Conservation (phyloP, 1,140 invertebrate species). For the Macrotrachela quadricornifera region DNA sequence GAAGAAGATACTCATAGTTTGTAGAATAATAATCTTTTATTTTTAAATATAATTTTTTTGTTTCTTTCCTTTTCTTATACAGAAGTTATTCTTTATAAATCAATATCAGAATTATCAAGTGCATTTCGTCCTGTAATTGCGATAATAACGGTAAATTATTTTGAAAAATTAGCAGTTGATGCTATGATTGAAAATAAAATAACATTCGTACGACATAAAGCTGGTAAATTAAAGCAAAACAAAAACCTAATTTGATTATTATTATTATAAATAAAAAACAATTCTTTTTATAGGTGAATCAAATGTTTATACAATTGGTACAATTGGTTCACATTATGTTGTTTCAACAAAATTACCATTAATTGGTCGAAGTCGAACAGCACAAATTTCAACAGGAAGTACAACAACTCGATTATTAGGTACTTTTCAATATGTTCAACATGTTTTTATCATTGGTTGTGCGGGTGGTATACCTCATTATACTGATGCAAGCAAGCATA, state of each 20-base stretch:
- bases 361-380: slow-evolving; percentile 45
- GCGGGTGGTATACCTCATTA: slow-evolving; percentile 91
- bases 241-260: too few species aligned
- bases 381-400: slow-evolving; percentile 49
- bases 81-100: slow-evolving; percentile 41
- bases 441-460: slow-evolving; percentile 83
- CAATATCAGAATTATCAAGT: slow-evolving; percentile 72
- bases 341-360: slow-evolving; percentile 87
- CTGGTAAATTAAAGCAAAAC: slow-evolving; percentile 38
- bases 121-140: slow-evolving; percentile 88
- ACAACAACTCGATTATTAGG: slow-evolving; percentile 83
- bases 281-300: slow-evolving; percentile 56
- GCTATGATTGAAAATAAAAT: slow-evolving; percentile 95
- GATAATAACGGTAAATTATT: slow-evolving; percentile 88
- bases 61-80: not conserved
- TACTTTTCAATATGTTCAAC: slow-evolving; percentile 68
- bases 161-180: slow-evolving; percentile 93
- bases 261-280: slow-evolving; percentile 1
- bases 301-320: slow-evolving; percentile 89
- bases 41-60: not conserved
- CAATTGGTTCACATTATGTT: slow-evolving; percentile 75
- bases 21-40: not conserved
- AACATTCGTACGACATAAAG: slow-evolving; percentile 86
- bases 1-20: slow-evolving; percentile 13
- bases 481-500: slow-evolving; percentile 78